Evolutionary conservation across 1,140 invertebrate species (phyloP), one percentile per base, ranked within the genome.

Genomic region (Nasonia longicornis): DNA sequence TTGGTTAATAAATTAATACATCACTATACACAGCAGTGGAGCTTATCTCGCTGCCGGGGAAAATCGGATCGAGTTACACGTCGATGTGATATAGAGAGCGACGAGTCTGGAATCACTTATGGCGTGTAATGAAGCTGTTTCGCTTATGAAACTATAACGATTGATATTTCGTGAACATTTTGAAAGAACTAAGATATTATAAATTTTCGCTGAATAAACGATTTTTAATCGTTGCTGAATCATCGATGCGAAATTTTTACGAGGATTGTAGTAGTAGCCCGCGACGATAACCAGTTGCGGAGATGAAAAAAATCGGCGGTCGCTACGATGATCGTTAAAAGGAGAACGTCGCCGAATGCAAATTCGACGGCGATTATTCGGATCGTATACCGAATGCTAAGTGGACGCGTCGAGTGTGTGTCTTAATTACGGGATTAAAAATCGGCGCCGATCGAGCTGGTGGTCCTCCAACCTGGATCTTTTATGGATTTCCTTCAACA

Each of bases 1-100:
- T 1, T 10, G 87, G 85, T 86, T 87, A 86, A 88, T 89, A 87
- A 88, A 88, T 88, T 89, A 89, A 90, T 89, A 88, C 87, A 89
- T 89, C 87, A 87, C 84, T 16, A 35, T 35, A 35, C 4, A 35
- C 31, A 35, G 12, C 45, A 48, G 12, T 48, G 45, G 1, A 26
- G 26, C 45, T n/a, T 58, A 58, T 58, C 20, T 16, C 20, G 6
- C 82, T 84, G 79, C 45, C 82, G 52, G 16, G 3, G 16, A n/a
- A 58, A n/a, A 7, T 3, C 45, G 45, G 45, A 8, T n/a, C 52
- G 52, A 58, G 4, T 58, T 20, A 58, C 16, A 3, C 81, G 84
- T 87, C 83, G 84, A 79, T 70, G 83, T 82, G 83, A n/a, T 11
- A 11, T 2, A 67, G 26, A 26, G 64, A 20, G 69, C n/a, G 64